phyloP scores from a whole-genome alignment of 2,113 vertebrate species.

The Pao palembangensis region DNA sequence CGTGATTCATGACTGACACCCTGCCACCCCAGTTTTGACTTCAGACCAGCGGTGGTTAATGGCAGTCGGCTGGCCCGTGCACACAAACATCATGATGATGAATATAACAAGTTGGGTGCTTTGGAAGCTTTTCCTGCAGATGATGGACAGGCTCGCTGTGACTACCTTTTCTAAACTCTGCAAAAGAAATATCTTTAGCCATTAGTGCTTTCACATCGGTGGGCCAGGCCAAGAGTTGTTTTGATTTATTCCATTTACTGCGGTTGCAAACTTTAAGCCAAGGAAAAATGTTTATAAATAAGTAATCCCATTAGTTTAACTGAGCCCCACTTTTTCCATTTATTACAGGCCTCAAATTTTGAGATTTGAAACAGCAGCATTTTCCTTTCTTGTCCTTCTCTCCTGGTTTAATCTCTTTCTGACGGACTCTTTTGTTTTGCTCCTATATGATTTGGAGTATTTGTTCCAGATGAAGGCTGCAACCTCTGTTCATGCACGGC shows the following conservation, averaged over 20 bases:
- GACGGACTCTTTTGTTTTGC: constrained; percentile 46
- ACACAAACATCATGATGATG: constrained; percentile 36
- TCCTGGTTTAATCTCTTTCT: not conserved
- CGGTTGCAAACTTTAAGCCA: not conserved
- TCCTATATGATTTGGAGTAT: constrained; percentile 45
- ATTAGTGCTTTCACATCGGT: not conserved
- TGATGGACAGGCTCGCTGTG: constrained; percentile 20
- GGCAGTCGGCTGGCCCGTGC: constrained; percentile 50
- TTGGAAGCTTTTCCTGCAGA: constrained; percentile 48
- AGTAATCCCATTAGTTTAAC: constrained; percentile 7
- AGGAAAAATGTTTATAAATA: constrained; percentile 1
- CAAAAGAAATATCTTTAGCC: constrained; percentile 20
- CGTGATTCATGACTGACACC: constrained; percentile 38
- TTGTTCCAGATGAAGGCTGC: constrained; percentile 42
- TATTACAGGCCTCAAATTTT: constrained; percentile 6
- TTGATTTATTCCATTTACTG: not conserved
- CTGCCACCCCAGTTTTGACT: constrained; percentile 43
- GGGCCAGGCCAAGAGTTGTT: too few relatives aligned
- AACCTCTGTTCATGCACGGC: constrained; percentile 54
- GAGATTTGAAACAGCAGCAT: constrained; percentile 6
- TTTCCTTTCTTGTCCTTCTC: constrained; percentile 17
- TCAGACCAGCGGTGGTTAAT: constrained; percentile 46
- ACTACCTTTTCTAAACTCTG: constrained; percentile 9
- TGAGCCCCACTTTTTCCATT: constrained; percentile 10
- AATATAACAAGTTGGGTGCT: constrained; percentile 45